Evolutionary conservation across 2,888 invertebrate genomes (phyloP).

Genomic region (Protophormia terraenovae): DNA sequence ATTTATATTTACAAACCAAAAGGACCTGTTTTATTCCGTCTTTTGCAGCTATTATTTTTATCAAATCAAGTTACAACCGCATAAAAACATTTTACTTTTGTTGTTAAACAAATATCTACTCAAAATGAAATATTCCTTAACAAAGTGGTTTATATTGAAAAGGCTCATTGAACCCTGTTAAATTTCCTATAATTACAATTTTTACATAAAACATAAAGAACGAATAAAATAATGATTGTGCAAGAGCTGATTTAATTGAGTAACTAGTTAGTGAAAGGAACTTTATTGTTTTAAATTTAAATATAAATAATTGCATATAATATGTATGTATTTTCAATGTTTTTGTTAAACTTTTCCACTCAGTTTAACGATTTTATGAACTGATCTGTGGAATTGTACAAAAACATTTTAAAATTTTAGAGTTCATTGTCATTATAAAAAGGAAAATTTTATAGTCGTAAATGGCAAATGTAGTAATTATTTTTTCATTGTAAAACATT

Average conservation of each 20-base stretch:
- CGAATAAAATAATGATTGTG: no score
- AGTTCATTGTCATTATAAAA: slow-evolving; percentile 2
- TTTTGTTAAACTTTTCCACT: no score
- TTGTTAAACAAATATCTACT: slow-evolving; percentile 7
- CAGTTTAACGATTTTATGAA: no score
- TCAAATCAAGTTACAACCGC: slow-evolving; percentile 26
- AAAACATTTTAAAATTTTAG: neutral
- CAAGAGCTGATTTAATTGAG: slow-evolving; percentile 3
- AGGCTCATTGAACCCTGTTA: slow-evolving; percentile 37
- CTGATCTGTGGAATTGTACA: neutral
- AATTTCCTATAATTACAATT: slow-evolving; percentile 42
- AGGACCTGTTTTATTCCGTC: neutral
- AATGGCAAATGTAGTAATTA: neutral
- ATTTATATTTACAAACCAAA: neutral
- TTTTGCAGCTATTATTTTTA: neutral
- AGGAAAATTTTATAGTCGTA: neutral
- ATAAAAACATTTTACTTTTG: slow-evolving; percentile 1
- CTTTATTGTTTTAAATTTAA: neutral
- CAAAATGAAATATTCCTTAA: neutral
- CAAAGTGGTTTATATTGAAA: slow-evolving; percentile 41
- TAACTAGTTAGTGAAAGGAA: slow-evolving; percentile 33
- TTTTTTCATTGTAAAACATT: no score
- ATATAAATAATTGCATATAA: no score
- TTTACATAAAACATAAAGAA: neutral
- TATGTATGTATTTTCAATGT: no score